Percentiles rank a stretch among this genome's conserved stretches.
These are phyloP conservation scores for Hemibagrus wyckioides DNA, from an alignment of 2,113 vertebrate genomes.

Conservation along the genomic window DNA sequence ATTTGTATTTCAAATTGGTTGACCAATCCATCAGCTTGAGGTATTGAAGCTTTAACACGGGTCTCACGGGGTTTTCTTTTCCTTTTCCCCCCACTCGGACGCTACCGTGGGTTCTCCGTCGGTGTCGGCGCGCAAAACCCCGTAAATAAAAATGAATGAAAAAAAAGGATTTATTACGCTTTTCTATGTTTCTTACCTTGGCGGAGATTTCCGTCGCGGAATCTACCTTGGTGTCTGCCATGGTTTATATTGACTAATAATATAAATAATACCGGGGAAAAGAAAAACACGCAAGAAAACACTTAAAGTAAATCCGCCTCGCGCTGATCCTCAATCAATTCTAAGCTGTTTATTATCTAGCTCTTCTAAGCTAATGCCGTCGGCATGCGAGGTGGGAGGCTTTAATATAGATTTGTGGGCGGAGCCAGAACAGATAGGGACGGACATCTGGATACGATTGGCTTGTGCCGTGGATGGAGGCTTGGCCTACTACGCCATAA, in stretches of 20 bases:
- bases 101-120: background rate
- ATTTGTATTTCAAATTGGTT: background rate
- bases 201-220: constrained; percentile 85
- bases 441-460: constrained; percentile 66
- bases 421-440: constrained; percentile 60
- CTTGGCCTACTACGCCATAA: constrained; percentile 66
- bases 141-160: constrained; percentile 28
- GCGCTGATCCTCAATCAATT: background rate
- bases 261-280: constrained; percentile 67
- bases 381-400: constrained; percentile 61
- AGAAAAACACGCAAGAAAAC: constrained; percentile 58
- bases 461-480: constrained; percentile 60
- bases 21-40: background rate
- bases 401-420: constrained; percentile 73
- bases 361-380: constrained; percentile 60
- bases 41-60: background rate
- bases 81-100: no score
- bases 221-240: constrained; percentile 88
- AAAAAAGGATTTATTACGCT: background rate
- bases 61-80: background rate
- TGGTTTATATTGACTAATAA: constrained; percentile 64
- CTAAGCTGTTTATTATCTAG: background rate
- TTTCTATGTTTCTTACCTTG: constrained; percentile 78
- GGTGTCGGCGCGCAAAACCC: background rate
- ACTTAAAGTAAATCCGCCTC: background rate